Percentiles rank a stretch among this genome's conserved stretches.
These are phyloP conservation scores for Erpetoichthys calabaricus DNA, from an alignment of 2,797 vertebrate species.

Conservation along the genomic window DNA sequence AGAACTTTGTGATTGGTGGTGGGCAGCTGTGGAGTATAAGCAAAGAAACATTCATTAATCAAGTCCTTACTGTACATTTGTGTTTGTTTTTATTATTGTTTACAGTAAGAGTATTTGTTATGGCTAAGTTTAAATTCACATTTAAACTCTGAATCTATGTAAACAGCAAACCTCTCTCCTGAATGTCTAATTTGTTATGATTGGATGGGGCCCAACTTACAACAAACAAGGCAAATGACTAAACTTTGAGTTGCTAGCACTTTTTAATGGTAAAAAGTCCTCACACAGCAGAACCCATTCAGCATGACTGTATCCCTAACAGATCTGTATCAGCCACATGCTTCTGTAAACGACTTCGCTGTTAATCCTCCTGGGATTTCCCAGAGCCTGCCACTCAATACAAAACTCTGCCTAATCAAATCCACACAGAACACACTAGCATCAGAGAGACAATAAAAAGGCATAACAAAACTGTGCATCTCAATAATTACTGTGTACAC, in stretches of 20 bases:
- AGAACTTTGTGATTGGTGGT: no score
- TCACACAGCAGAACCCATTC: constrained; percentile 49
- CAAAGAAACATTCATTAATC: no score
- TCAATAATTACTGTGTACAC: background rate
- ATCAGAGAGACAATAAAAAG: constrained; percentile 18
- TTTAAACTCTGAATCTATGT: no score
- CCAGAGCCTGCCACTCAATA: constrained; percentile 49
- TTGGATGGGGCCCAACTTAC: no score
- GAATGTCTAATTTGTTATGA: no score
- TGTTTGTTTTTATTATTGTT: no score
- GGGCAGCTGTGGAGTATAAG: no score
- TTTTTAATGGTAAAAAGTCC: constrained; percentile 40
- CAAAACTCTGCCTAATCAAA: constrained; percentile 54
- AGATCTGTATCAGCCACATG: constrained; percentile 42
- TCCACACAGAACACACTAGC: constrained; percentile 36
- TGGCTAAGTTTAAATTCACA: no score
- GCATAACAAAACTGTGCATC: background rate
- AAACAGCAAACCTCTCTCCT: no score
- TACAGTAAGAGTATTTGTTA: no score
- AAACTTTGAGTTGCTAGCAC: constrained; percentile 30
- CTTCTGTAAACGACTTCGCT: constrained; percentile 49
- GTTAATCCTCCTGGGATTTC: constrained; percentile 44
- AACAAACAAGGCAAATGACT: constrained; percentile 9
- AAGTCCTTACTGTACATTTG: no score
- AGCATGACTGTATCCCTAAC: constrained; percentile 21